phyloP scores from a whole-genome alignment of 2,888 invertebrate species.

The Nematopogon swammerdamellus region DNA sequence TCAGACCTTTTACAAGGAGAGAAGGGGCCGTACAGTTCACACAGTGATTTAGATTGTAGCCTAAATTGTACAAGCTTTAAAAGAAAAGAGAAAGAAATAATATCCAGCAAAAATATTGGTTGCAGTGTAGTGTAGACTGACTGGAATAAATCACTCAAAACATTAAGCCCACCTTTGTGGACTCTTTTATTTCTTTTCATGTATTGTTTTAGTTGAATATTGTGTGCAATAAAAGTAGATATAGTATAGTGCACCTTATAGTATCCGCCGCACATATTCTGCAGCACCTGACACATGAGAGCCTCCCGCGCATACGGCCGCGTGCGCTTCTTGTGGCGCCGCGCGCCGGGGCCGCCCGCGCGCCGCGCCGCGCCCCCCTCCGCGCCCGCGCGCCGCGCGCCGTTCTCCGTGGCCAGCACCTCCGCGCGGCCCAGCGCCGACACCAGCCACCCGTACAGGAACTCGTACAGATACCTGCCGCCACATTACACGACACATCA shows the following conservation, averaged over 20 bases:
- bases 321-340: conserved; percentile 63
- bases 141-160: too few relatives aligned
- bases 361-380: conserved; percentile 22
- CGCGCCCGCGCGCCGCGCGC: conserved; percentile 32
- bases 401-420: conserved; percentile 69
- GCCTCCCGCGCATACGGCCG: conserved; percentile 80
- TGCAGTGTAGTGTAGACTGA: too few relatives aligned
- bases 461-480: conserved; percentile 85
- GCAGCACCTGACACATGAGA: conserved; percentile 85
- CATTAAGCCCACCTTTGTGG: too few relatives aligned
- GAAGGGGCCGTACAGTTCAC: too few relatives aligned
- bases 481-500: background rate
- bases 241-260: conserved; percentile 75
- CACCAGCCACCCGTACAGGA: conserved; percentile 90
- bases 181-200: too few relatives aligned
- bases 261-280: conserved; percentile 93
- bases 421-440: conserved; percentile 90
- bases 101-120: too few relatives aligned
- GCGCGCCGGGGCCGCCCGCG: conserved; percentile 34
- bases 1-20: too few relatives aligned
- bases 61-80: too few relatives aligned
- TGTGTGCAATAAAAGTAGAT: too few relatives aligned
- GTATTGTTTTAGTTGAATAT: too few relatives aligned
- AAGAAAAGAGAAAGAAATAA: too few relatives aligned
- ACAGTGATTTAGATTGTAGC: too few relatives aligned